phyloP scores from a whole-genome alignment of 2,113 vertebrate species.

The Ursus arctos region DNA sequence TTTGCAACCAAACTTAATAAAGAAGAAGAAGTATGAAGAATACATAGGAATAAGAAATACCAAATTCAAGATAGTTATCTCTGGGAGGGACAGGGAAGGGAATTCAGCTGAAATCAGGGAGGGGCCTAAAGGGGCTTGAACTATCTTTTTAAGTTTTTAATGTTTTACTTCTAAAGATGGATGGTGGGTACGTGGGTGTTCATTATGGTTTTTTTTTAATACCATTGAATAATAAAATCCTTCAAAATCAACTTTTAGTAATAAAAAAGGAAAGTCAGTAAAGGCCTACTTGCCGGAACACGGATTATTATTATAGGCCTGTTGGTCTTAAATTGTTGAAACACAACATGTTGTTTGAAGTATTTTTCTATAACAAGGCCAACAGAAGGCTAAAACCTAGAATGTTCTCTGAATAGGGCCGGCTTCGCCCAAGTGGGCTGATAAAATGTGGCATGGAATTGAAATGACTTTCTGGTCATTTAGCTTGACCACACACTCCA shows the following conservation, averaged over 20 bases:
- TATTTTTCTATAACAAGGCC: not conserved
- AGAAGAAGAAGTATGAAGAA: not conserved
- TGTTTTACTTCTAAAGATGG: not conserved
- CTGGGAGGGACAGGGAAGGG: not conserved
- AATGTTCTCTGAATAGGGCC: not conserved
- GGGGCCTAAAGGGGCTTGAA: not conserved
- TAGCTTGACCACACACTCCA: not conserved
- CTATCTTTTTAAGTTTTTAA: not conserved
- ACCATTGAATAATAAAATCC: not conserved
- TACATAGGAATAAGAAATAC: not conserved
- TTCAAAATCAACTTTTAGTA: conserved; percentile 15
- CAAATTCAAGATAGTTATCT: not conserved
- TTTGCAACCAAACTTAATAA: not conserved
- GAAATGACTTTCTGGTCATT: not conserved
- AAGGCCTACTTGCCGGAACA: not conserved
- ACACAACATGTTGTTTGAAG: not conserved
- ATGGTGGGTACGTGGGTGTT: not conserved
- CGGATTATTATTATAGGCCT: not conserved
- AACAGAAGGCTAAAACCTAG: not conserved
- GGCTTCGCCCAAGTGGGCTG: not conserved
- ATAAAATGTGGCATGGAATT: not conserved
- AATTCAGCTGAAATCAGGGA: not conserved
- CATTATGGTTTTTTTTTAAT: not conserved
- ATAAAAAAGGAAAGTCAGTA: not conserved
- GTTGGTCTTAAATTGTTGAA: not conserved